These are phyloP conservation scores for Hoplodrina blanda DNA, from an alignment of 2,888 invertebrate genomes.

Conservation along the genomic window DNA sequence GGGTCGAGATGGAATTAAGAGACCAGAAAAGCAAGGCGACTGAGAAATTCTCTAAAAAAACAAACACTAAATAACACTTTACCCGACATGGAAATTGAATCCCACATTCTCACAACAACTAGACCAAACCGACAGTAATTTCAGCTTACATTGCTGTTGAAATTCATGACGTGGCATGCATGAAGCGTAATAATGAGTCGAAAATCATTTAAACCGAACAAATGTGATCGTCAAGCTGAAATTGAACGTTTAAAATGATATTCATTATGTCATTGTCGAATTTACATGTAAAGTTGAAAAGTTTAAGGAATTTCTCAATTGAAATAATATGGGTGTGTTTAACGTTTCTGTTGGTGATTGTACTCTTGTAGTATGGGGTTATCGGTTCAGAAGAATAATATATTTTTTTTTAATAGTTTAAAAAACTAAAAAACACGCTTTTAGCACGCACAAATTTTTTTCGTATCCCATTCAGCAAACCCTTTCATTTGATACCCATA, in stretches of 20 bases:
- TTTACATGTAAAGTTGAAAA: slow-evolving; percentile 53
- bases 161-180: slow-evolving; percentile 38
- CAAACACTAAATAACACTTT: not conserved
- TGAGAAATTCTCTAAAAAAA: too few relatives aligned
- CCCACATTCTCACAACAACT: not conserved
- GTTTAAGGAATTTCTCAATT: slow-evolving; percentile 33
- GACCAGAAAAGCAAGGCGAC: too few relatives aligned
- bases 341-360: slow-evolving; percentile 20
- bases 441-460: too few relatives aligned
- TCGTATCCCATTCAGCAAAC: too few relatives aligned
- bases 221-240: slow-evolving; percentile 40
- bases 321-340: slow-evolving; percentile 19
- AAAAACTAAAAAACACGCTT: too few relatives aligned
- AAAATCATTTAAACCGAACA: slow-evolving; percentile 50
- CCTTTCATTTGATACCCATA: too few relatives aligned
- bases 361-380: slow-evolving; percentile 7
- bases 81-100: not conserved
- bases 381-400: not conserved
- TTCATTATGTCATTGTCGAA: slow-evolving; percentile 44
- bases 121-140: not conserved
- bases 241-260: slow-evolving; percentile 49
- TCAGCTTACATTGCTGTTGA: slow-evolving; percentile 15
- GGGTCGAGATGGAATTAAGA: too few relatives aligned
- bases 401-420: too few relatives aligned
- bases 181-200: slow-evolving; percentile 41